phyloP scores from a whole-genome alignment of 2,797 vertebrate genomes.

The Arremon brunneinucha region DNA sequence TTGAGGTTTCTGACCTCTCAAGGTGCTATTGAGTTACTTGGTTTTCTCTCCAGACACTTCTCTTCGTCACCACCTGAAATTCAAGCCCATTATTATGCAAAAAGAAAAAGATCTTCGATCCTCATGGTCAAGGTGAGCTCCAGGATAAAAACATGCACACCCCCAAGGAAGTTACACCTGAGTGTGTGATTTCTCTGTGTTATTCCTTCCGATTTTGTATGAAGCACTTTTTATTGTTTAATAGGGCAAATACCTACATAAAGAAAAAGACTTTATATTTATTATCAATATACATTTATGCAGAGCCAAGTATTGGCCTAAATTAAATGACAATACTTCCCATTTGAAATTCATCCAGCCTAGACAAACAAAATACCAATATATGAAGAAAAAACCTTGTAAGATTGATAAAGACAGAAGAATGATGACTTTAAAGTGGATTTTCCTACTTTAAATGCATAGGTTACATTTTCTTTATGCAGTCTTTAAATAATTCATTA shows the following conservation, averaged over 20 bases:
- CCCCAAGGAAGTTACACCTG: background rate
- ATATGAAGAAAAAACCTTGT: conserved; percentile 58
- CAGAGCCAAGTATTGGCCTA: conserved; percentile 1
- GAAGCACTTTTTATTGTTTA: background rate
- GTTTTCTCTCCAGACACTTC: background rate
- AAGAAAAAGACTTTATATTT: background rate
- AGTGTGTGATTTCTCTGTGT: background rate
- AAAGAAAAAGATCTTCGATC: background rate
- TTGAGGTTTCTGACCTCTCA: background rate
- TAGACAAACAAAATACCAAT: conserved; percentile 69
- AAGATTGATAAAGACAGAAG: conserved; percentile 68
- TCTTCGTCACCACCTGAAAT: background rate
- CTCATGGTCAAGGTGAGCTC: background rate
- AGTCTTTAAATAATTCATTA: conserved; percentile 78
- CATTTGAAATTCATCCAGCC: conserved; percentile 53
- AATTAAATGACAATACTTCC: conserved; percentile 60
- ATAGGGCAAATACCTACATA: background rate
- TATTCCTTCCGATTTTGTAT: background rate
- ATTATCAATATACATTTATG: conserved; percentile 50
- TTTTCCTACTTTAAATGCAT: conserved; percentile 74
- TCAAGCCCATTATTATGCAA: background rate
- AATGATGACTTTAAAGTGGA: conserved; percentile 70
- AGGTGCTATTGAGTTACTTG: background rate
- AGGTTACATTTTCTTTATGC: conserved; percentile 74
- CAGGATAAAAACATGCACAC: background rate